Evolutionary conservation across 2,797 vertebrate species (phyloP), one percentile per base, ranked within the genome.

Genomic region (Gorsachius magnificus): DNA sequence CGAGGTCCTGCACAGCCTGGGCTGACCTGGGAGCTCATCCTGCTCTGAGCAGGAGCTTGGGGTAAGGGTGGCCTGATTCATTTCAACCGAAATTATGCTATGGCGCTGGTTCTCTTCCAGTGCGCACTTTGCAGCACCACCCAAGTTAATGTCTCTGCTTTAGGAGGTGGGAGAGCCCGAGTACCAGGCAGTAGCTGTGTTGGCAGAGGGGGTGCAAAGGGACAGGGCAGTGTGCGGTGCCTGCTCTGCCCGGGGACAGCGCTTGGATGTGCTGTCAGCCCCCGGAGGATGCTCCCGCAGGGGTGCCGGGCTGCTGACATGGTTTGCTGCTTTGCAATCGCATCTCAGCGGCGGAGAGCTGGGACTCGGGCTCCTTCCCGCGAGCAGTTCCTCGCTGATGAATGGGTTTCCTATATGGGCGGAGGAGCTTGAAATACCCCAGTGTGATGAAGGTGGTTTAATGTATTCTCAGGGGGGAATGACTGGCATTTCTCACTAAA

Each of bases 281-380:
- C n/a, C 69, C 41, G 31, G 61, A 54, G 36, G 82, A 50, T 6
- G 41, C 12, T 89, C 66, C 83, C 0, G 0, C 2, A 3, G 12
- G 14, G 95, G 92, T 69, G 85, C 95, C 85, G 58, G 84, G 90
- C 94, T 91, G 93, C 95, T 90, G 93, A 35, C 89, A n/a, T 24
- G 91, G 80, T 94, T 94, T 87, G 60, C 91, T 94, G 85, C 95
- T 96, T 82, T 14, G 8, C 88, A 71, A 6, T 80, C 53, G 0
- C 36, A 16, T n/a, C 53, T 33, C 72, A 48, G 89, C 87, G 18
- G 29, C 2, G 58, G 29, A 58, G 82, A 64, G 21, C 66, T 35
- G 75, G 43, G 75, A 25, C 68, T 31, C 1, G 1, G 64, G 58
- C 58, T 89, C 54, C 10, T 17, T 76, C 46, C 50, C 28, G 69